Percentiles rank a stretch among this genome's conserved stretches.
phyloP scores from a whole-genome alignment of 1,140 invertebrate genomes.

The Piezodorus guildinii region DNA sequence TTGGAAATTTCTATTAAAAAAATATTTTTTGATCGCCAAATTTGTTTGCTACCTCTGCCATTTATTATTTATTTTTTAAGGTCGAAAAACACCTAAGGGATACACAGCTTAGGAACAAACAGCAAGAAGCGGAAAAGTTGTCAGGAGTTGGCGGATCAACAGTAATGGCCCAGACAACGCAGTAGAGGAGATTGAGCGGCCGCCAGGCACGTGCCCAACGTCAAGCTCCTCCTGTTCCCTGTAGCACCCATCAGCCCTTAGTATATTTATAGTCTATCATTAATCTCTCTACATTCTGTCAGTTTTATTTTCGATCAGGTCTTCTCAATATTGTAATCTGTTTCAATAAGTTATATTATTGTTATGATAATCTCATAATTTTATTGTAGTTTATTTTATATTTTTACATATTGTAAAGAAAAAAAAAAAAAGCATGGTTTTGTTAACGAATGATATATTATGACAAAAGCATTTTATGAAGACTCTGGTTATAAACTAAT shows the following conservation, averaged over 20 bases:
- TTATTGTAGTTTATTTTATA: too few species aligned
- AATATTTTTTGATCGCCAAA: not conserved
- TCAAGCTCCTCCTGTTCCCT: not conserved
- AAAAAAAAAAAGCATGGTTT: too few species aligned
- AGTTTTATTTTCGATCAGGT: not conserved
- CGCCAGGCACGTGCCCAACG: not conserved
- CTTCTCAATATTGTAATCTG: too few species aligned
- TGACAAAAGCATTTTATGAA: too few species aligned
- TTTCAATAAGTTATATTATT: too few species aligned
- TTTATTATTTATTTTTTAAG: conserved; percentile 30
- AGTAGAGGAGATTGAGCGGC: not conserved
- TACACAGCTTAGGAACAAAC: conserved; percentile 1
- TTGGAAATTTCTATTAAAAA: conserved; percentile 10
- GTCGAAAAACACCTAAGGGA: conserved; percentile 50
- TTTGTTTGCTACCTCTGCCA: not conserved
- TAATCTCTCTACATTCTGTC: not conserved
- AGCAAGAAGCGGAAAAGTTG: conserved; percentile 4
- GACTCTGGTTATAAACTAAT: too few species aligned
- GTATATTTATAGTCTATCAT: not conserved
- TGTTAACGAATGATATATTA: too few species aligned
- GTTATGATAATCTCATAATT: too few species aligned
- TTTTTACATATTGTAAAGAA: too few species aligned
- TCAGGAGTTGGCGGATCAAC: conserved; percentile 3
- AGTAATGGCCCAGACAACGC: not conserved
- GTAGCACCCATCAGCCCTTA: conserved; percentile 10